Base-by-base conservation (phyloP, 2,113 vertebrate genomes). In the Phycodurus eques region DNA sequence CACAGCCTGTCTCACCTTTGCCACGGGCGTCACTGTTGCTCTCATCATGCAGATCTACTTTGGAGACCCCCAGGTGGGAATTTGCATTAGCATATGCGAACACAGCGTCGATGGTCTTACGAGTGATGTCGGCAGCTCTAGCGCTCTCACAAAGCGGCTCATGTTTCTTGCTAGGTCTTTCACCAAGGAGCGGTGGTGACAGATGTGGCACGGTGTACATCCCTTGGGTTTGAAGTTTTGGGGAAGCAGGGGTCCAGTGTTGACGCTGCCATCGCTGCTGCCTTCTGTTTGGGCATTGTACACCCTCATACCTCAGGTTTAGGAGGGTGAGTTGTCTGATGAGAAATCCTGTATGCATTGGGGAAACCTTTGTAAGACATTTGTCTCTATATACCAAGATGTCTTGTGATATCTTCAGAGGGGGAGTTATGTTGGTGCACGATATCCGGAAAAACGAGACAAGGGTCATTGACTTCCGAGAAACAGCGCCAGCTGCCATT, bases 41-140 rank as follows among this genome's bases (percentile, higher is more conserved):
- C 94, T 99, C 46, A 93, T 99, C 79, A 95, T 99, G 94, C 98
- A 99, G 91, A 98, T 99, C 88, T 98, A 99, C 87, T 95, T 99
- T 68, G 96, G 97, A 67, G 96, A 98, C 80, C 96, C 96, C 49
- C 97, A 98, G 96, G 98, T 98, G 82, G 2, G 46, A 7, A 1
- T 44, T 20, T 2, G 22, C 65, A 44, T 66, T 14, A 47, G 12
- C 22, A 66, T 27, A 27, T 65, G 33, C 61, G 67, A 33, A 57
- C 71, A 59, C 22, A 33, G 2, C 47, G 42, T 44, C 57, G 35
- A 19, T 67, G 11, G 17, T 22, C 78, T 74, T 56, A 49, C 2
- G 27, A 31, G 19, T 46, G 9, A 39, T 43, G 67, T 12, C 12
- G 22, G 20, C 19, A 56, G 31, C 12, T 31, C 27, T 15, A 43